Conservation (phyloP, 2,113 vertebrate species). For the Chlamydotis undulata region DNA sequence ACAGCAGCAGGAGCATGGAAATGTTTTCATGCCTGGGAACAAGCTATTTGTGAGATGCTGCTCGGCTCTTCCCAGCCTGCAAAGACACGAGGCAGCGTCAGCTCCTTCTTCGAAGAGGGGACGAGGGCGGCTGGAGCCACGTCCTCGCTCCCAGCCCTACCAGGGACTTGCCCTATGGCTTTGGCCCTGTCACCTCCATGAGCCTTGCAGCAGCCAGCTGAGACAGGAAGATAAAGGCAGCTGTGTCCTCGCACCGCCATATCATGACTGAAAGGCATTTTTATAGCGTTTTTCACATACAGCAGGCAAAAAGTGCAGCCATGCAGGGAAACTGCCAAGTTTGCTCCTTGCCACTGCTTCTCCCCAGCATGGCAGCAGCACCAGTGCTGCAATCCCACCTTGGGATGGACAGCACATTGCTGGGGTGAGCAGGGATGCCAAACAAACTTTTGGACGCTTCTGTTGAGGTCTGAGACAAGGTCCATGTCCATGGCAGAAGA, state of each 20-base stretch:
- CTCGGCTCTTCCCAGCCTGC: background rate
- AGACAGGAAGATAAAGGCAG: background rate
- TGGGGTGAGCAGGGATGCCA: background rate
- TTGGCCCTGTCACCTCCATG: accelerated
- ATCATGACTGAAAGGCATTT: accelerated
- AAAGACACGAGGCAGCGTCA: accelerated
- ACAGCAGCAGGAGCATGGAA: background rate
- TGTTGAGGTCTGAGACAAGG: background rate
- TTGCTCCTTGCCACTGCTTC: accelerated
- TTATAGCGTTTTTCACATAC: accelerated
- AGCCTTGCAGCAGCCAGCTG: background rate
- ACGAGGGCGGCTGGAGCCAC: background rate
- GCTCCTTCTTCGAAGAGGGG: accelerated
- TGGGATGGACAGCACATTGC: background rate
- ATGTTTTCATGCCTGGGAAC: background rate
- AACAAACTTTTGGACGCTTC: background rate
- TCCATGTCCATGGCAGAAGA: background rate
- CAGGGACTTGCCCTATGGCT: accelerated
- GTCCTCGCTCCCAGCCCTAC: background rate
- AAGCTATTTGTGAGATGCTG: background rate
- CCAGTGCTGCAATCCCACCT: background rate
- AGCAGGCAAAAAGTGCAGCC: background rate
- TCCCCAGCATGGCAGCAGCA: background rate
- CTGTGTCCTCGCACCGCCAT: accelerated
- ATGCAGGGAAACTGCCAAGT: background rate